Evolutionary conservation across 2,797 vertebrate species (phyloP), one percentile per base, ranked within the genome.

Genomic region (Bradypodion ventrale): DNA sequence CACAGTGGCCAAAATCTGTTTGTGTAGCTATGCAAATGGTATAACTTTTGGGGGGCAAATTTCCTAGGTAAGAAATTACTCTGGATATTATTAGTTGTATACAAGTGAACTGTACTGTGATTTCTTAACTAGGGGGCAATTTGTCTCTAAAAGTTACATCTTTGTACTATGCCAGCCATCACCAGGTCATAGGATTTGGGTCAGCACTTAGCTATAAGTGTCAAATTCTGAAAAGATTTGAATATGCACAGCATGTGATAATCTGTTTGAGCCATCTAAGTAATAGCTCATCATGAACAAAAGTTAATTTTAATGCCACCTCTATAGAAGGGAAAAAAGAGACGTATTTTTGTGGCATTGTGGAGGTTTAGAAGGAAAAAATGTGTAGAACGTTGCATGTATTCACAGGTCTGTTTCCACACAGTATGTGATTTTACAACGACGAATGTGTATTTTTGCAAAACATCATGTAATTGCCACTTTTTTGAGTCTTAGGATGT

Each of bases 371-470:
- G 72, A 0, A 8, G 83, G 84, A 85, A 74, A 63, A n/a, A 1
- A 65, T 49, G 0, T 76, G 84, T 81, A 87, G 35, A 21, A 79
- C 9, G 15, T 74, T 29, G 35, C 40, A 80, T 80, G 87, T 90
- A 90, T 90, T 91, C 84, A 78, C 74, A 90, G 91, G 91, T 91
- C 85, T 83, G 1, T 85, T 62, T 91, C 92, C 89, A 86, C 44
- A 1, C 62, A 60, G 65, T 65, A 69, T 82, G 89, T 87, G 79
- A 84, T 44, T 80, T 80, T 84, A 88, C 87, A 7, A 9, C 84
- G 90, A 78, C 77, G 62, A 90, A 90, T 91, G 87, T 85, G 82
- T 90, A 89, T 92, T 90, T 89, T 94, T 91, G 80, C 88, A 46
- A 87, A 80, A 90, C 85, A 77, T 80, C 56, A 90, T 89, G 93